Evolutionary conservation across 1,140 invertebrate genomes (phyloP).

Genomic region (Caenorhabditis inopinata): DNA sequence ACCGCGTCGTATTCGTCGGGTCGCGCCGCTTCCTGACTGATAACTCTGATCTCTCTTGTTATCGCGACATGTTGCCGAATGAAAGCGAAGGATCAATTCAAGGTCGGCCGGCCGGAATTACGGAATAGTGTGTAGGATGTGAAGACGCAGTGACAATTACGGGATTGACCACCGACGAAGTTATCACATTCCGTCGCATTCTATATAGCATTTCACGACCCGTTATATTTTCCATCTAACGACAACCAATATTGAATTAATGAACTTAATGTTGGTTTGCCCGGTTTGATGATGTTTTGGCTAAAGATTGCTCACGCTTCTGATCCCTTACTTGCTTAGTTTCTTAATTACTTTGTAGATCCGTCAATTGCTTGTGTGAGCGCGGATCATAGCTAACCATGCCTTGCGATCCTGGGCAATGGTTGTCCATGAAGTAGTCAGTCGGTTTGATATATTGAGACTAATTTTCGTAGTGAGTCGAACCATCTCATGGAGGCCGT

Average conservation of each 20-base stretch:
- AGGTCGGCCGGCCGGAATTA: conserved; percentile 1
- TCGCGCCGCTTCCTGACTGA: not conserved
- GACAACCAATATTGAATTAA: not conserved
- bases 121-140: not conserved
- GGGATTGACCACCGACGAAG: not conserved
- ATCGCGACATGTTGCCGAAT: conserved; percentile 2
- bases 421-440: no score
- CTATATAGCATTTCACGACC: not conserved
- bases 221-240: conserved; percentile 5
- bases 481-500: no score
- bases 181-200: conserved; percentile 23
- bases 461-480: no score
- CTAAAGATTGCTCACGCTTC: no score
- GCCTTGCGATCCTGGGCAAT: no score
- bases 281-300: conserved; percentile 6
- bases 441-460: no score
- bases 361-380: no score
- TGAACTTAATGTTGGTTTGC: not conserved
- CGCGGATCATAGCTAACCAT: no score
- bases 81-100: conserved; percentile 28
- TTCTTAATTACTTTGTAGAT: no score
- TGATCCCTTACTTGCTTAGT: no score
- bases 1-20: not conserved
- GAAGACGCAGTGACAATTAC: not conserved
- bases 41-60: conserved; percentile 23